These are phyloP conservation scores for Gallinago stenura DNA, from an alignment of 2,797 vertebrate genomes.

Conservation along the genomic window DNA sequence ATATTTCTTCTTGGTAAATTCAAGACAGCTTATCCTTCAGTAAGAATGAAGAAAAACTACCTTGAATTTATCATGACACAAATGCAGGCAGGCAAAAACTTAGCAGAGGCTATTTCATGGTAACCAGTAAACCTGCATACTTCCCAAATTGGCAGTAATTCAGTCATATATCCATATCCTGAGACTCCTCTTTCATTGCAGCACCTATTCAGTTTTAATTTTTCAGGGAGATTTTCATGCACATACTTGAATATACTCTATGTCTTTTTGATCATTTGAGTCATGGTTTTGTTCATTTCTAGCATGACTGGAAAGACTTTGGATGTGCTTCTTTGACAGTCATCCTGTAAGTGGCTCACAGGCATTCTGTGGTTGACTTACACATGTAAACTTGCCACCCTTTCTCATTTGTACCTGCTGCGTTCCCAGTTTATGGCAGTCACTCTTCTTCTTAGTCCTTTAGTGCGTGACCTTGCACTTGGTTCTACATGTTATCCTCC, in stretches of 20 bases:
- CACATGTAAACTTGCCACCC: neutral
- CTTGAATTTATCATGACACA: neutral
- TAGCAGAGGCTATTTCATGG: neutral
- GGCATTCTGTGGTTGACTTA: neutral
- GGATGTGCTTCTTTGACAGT: neutral
- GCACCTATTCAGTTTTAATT: neutral
- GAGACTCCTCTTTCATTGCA: neutral
- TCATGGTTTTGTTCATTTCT: neutral
- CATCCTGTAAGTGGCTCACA: neutral
- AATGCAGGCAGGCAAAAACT: neutral
- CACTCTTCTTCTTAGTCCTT: neutral
- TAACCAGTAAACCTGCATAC: neutral
- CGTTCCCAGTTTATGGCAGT: neutral
- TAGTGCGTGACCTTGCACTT: neutral
- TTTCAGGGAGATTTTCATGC: neutral
- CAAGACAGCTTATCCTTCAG: neutral
- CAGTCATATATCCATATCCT: neutral
- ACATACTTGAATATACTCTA: neutral
- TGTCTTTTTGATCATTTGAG: neutral
- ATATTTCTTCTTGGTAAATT: neutral
- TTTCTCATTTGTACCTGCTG: neutral
- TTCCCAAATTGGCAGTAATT: neutral
- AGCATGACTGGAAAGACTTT: neutral
- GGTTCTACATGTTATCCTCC: neutral
- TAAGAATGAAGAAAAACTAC: neutral